Evolutionary conservation across 2,888 invertebrate genomes (phyloP), one percentile per base, ranked within the genome.

Genomic region (Cataglyphis rosenhaueri): DNA sequence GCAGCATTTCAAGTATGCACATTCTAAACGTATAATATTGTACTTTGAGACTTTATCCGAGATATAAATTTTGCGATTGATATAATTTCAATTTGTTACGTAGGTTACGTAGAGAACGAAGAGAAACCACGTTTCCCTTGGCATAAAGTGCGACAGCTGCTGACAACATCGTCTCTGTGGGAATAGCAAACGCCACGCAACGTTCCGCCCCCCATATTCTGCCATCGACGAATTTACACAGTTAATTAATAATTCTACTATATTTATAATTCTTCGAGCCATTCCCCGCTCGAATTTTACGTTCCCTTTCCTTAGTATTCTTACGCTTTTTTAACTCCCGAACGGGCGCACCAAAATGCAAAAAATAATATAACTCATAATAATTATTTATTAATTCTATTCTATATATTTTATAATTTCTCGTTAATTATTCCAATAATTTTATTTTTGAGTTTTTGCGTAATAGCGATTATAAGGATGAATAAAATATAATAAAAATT

Each of bases 71-170:
- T 57, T 29, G 12, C 25, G 10, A 38, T 21, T 76, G 55, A 65
- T 2, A 6, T 0, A 1, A 21, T 32, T 29, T 57, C 12, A n/a
- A 48, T 55, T 12, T 55, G n/a, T 44, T 55, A 21, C 9, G 25
- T 32, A 55, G 65, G 5, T 35, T 6, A 64, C 2, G 8, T 44
- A 32, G 71, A 83, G 10, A 81, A 83, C 1, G 83, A 84, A 21
- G 86, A 90, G 52, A 93, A 95, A 1, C 88, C 91, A 65, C 89
- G 93, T 25, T 97, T 98, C 93, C 98, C 98, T 78, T 97, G 97
- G 97, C 96, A 97, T 94, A 97, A 97, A 95, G 97, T 97, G 84
- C 95, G 96, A 92, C 96, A 97, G 94, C 95, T 97, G 92, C 96
- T 97, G 90, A 95, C 96, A 93, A 95, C 96, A 86, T 95, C 96